A percentile compares a stretch with the other conserved stretches of the same genome.
Conservation (phyloP, 2,113 vertebrate genomes). For the Vulpes ferrilata region DNA sequence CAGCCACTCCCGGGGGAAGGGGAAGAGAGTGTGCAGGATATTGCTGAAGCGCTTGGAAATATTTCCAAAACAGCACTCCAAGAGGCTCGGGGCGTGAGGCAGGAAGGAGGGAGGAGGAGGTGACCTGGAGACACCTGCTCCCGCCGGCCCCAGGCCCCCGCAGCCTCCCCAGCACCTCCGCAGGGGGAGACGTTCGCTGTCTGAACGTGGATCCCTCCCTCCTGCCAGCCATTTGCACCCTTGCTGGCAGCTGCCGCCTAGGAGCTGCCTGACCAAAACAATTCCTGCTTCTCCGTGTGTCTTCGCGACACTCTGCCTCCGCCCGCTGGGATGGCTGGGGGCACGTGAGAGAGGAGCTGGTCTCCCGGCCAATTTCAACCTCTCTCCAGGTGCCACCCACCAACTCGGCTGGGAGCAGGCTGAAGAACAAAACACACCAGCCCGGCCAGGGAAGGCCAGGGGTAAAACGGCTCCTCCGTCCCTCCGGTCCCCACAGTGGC, state of each 20-base stretch:
- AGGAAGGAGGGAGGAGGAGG: not conserved
- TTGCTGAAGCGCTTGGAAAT: not conserved
- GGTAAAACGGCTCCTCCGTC: not conserved
- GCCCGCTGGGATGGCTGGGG: not conserved
- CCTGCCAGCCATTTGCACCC: not conserved
- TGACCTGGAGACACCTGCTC: not conserved
- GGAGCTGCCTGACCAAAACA: not conserved
- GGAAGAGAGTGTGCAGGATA: not conserved
- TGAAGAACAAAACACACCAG: not conserved
- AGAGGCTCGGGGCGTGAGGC: rapidly evolving
- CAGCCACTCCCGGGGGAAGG: slow-evolving; percentile 72
- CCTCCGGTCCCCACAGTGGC: rapidly evolving
- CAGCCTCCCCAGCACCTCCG: not conserved
- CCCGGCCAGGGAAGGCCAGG: too few species aligned
- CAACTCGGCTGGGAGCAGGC: rapidly evolving
- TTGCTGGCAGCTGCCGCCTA: not conserved
- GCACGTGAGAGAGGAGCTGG: rapidly evolving
- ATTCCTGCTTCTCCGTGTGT: too few species aligned
- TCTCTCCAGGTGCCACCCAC: not conserved
- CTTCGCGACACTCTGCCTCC: not conserved
- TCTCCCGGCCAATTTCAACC: not conserved
- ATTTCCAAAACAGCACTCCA: slow-evolving; percentile 46
- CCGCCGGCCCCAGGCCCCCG: rapidly evolving
- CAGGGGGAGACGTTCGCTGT: not conserved
- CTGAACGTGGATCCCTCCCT: not conserved